These are phyloP conservation scores for Polymixis flavicincta DNA, from an alignment of 2,888 invertebrate genomes.

Conservation along the genomic window DNA sequence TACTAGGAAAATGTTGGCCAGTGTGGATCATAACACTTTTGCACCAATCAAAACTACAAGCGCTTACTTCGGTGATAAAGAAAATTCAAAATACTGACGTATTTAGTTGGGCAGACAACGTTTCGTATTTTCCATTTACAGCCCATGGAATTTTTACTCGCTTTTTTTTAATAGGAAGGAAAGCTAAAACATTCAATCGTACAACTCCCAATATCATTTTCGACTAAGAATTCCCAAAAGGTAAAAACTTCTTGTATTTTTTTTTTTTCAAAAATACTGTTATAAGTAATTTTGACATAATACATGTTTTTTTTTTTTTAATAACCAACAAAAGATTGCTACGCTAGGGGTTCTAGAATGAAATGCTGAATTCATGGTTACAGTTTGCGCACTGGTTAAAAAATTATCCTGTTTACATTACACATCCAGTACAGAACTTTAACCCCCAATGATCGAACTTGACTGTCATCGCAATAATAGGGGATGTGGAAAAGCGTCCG, in stretches of 20 bases:
- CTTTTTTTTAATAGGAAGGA: not conserved
- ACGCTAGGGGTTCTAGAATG: too few species aligned
- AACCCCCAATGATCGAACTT: constrained; percentile 33
- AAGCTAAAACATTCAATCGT: not conserved
- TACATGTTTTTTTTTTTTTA: too few species aligned
- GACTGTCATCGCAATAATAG: constrained; percentile 19
- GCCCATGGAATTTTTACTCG: not conserved
- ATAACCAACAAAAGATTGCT: too few species aligned
- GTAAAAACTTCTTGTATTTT: not conserved
- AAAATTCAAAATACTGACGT: not conserved
- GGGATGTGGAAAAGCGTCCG: constrained; percentile 63
- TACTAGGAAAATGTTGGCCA: too few species aligned
- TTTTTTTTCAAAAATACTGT: too few species aligned
- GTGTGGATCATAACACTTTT: not conserved
- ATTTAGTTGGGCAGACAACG: not conserved
- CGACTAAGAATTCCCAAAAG: not conserved
- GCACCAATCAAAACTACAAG: not conserved
- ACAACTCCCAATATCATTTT: not conserved
- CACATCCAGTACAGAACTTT: constrained; percentile 9
- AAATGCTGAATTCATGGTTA: too few species aligned
- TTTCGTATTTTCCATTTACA: not conserved
- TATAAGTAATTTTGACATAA: not conserved
- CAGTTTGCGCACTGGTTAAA: too few species aligned
- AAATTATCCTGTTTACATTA: too few species aligned
- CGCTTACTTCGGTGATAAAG: not conserved